phyloP scores from a whole-genome alignment of 2,797 vertebrate species.

The Nothura maculosa region DNA sequence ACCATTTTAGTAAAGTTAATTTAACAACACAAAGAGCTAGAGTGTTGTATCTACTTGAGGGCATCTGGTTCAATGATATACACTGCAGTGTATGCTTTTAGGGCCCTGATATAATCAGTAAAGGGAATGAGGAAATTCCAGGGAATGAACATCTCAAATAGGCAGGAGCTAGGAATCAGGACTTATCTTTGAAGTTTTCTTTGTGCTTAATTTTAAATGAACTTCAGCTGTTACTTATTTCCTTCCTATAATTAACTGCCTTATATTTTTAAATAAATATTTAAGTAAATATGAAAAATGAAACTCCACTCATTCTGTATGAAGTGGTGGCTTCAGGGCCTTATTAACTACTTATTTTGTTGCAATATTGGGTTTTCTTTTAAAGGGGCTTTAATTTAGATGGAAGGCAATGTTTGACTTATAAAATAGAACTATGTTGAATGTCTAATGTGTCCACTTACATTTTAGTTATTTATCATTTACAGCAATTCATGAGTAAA shows the following conservation, averaged over 20 bases:
- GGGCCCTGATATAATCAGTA: neutral
- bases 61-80: neutral
- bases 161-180: neutral
- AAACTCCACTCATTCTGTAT: neutral
- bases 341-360: neutral
- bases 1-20: neutral
- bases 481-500: neutral
- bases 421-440: neutral
- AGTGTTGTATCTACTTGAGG: neutral
- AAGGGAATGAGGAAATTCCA: neutral
- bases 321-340: neutral
- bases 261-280: slow-evolving; percentile 15
- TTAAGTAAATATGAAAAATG: neutral
- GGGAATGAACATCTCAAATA: neutral
- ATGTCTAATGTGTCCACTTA: neutral
- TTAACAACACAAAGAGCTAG: neutral
- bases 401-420: neutral
- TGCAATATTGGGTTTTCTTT: neutral
- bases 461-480: neutral
- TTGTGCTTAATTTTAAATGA: slow-evolving; percentile 6
- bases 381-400: neutral
- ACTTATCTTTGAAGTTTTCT: neutral
- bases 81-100: neutral
- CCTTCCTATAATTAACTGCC: slow-evolving; percentile 18
- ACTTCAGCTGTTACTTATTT: slow-evolving; percentile 10